Evolutionary conservation across 2,113 vertebrate species (phyloP).

Genomic region (Petrocephalus microphthalmus): DNA sequence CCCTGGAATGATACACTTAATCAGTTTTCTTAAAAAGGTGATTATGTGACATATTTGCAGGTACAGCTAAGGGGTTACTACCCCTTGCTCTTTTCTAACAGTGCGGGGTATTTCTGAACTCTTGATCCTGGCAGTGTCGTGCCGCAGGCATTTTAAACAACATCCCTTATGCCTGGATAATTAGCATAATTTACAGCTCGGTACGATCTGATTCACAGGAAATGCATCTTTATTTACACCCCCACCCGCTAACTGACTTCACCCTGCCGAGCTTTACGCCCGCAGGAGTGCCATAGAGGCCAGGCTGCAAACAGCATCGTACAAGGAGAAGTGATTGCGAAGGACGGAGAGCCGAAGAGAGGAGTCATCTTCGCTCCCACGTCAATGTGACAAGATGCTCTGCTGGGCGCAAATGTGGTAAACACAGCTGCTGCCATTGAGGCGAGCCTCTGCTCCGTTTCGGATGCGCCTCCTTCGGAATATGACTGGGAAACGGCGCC

Average conservation of each 20-base stretch:
- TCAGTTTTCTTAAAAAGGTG: background rate
- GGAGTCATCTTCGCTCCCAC: constrained; percentile 41
- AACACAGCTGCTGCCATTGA: constrained; percentile 62
- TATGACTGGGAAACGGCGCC: constrained; percentile 49
- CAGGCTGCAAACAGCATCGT: no score
- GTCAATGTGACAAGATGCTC: constrained; percentile 64
- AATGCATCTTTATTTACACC: constrained; percentile 2
- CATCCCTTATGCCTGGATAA: background rate
- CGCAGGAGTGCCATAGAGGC: background rate
- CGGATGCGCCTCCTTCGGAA: constrained; percentile 53
- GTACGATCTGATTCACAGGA: background rate
- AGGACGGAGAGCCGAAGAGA: background rate
- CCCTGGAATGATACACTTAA: background rate
- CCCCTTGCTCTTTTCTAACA: background rate
- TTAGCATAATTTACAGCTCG: background rate
- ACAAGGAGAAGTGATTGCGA: constrained; percentile 7
- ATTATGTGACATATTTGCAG: background rate
- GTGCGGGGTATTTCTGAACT: background rate
- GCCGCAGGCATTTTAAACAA: background rate
- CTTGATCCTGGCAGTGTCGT: background rate
- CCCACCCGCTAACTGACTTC: background rate
- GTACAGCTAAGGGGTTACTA: background rate
- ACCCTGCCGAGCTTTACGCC: background rate
- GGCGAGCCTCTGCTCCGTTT: constrained; percentile 27
- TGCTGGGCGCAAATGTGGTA: constrained; percentile 57